Base-by-base conservation (phyloP, 1,140 invertebrate species). In the Drosophila parvula region DNA sequence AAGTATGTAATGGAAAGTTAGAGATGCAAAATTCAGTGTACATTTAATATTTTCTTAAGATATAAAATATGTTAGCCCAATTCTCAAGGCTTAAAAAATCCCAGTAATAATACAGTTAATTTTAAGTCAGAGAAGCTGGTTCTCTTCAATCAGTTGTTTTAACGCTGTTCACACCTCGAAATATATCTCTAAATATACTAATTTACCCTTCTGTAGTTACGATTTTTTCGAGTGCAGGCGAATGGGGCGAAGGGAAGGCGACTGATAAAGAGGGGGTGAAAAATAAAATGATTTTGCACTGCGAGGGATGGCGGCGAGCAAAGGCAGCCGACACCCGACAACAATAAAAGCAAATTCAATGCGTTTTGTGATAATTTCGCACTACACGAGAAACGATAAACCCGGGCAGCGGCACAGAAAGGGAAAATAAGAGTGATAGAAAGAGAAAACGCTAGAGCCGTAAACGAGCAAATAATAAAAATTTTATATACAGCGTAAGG, bases 331-430 rank as follows among this genome's bases (percentile, higher is more conserved):
- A 63, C 71, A 56, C 59, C 56, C 73, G 76, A 74, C 84, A 84
- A 88, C 85, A 88, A 88, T 89, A 89, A 88, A 84, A 90, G 69
- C 78, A 84, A 89, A 89, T 89, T 89, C 84, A 89, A 88, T 88
- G 84, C 81, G 81, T 88, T 88, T 78, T 84, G 78, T 83, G 74
- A 89, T 83, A 84, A 88, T 89, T 89, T 81, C 60, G 78, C 84
- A 89, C 81, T 85, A 86, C 58, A 71, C 45, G 70, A 57, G 50
- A 79, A 78, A 70, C 73, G 79, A 86, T 76, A 82, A 82, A 82
- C 51, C 44, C 58, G 32, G 48, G 36, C 60, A 30, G 30, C 61
- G 43, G 36, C 75, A 9, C 43, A 28, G 44, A 32, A 59, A 27
- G 9, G 38, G 27, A 68, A 41, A 74, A 18, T n/a, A 11, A 34